Evolutionary conservation across 2,888 invertebrate genomes (phyloP), one percentile per base, ranked within the genome.

Genomic region (Melitaea athalia): DNA sequence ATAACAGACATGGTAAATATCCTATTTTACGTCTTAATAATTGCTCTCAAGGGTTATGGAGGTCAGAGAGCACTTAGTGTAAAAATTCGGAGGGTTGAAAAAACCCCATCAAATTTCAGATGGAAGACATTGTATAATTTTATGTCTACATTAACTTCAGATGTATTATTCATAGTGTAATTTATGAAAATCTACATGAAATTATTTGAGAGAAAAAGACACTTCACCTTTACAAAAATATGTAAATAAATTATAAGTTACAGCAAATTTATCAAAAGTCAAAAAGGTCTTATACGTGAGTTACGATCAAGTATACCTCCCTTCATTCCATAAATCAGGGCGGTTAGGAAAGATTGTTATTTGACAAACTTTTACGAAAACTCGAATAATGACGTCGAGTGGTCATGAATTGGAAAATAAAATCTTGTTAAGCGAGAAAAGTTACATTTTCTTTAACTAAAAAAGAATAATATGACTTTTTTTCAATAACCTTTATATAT

Each of bases 341-440:
- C n/a, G 43, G 24, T 52, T 38, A 33, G 8, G 61, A 49, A 49
- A 45, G 55, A 53, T 53, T 63, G 53, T 53, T 53, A 55, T 50
- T 53, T 63, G 43, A 63, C 63, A 63, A 63, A 63, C 55, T 63
- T 53, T 53, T 43, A 15, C 45, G 45, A 53, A 53, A 63, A 63
- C 52, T 52, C 15, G 45, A 55, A 45, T 55, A 63, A 63, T 63
- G 63, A 43, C 53, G n/a, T 55, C 31, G 42, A 53, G 24, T 53
- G 42, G 24, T 55, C 43, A 63, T 50, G 43, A 53, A 63, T 53
- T 63, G 31, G 17, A 24, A 52, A 52, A 52, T 52, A 24, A 52
- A 17, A 52, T 52, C 52, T 52, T 52, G 52, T 52, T 24, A 24
- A 12, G 52, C 52, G 24, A 52, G 52, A 12, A 52, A 52, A 52